Percentiles rank a stretch among this genome's conserved stretches.
Conservation (phyloP, 2,113 vertebrate species). For the Puntigrus tetrazona region DNA sequence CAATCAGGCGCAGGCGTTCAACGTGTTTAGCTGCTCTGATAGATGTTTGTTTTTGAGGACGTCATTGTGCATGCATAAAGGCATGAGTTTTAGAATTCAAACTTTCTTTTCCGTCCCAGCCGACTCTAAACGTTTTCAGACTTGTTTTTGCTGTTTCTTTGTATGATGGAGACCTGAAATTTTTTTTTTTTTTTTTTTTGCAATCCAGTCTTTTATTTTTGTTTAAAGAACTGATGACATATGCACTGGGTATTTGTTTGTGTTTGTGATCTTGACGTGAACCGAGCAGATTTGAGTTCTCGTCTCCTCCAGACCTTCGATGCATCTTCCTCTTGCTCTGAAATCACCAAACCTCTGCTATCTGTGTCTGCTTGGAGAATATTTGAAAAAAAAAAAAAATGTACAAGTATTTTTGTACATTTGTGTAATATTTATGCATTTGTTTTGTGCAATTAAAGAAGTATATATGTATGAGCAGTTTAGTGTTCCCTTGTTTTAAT, state of each 20-base stretch:
- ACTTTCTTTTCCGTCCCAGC: constrained; percentile 18
- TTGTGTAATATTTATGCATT: constrained; percentile 62
- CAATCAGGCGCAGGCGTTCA: constrained; percentile 42
- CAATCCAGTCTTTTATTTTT: constrained; percentile 29
- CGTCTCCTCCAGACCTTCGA: constrained; percentile 24
- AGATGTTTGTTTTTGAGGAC: constrained; percentile 11
- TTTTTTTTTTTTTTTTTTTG: neutral
- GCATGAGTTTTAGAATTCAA: constrained; percentile 49
- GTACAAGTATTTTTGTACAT: constrained; percentile 62
- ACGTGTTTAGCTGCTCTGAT: constrained; percentile 48
- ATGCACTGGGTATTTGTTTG: constrained; percentile 53
- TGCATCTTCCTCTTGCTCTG: constrained; percentile 23
- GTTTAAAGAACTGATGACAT: constrained; percentile 43
- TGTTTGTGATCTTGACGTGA: constrained; percentile 26
- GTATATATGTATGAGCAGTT: constrained; percentile 57
- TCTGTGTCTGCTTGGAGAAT: constrained; percentile 56
- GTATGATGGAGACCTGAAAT: constrained; percentile 27
- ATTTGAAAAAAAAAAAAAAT: constrained; percentile 55
- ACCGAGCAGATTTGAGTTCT: neutral
- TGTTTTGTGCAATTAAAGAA: constrained; percentile 59
- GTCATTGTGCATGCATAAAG: constrained; percentile 55
- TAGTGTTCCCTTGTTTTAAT: constrained; percentile 40
- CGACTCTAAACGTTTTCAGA: neutral
- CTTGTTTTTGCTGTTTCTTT: neutral
- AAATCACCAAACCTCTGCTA: constrained; percentile 46